These are phyloP conservation scores for Syngnathoides biaculeatus DNA, from an alignment of 2,113 vertebrate species.

Conservation along the genomic window DNA sequence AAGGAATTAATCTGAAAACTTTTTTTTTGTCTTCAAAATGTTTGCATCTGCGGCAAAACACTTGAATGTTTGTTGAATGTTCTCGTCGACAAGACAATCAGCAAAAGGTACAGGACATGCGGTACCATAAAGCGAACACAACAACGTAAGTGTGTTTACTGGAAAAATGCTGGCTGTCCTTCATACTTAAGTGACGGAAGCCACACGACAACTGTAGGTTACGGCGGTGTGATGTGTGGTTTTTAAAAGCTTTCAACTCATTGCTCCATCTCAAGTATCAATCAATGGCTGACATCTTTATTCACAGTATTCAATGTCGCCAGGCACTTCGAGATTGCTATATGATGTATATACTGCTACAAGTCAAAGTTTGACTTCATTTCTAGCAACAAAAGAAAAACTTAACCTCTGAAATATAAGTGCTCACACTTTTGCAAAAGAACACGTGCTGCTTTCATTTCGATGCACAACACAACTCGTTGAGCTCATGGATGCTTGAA, in stretches of 20 bases:
- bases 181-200: constrained; percentile 5
- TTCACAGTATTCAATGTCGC: background rate
- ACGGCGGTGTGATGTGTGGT: background rate
- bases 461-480: background rate
- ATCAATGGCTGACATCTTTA: background rate
- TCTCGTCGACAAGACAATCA: background rate
- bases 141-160: constrained; percentile 7
- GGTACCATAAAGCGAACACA: background rate
- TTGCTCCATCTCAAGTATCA: background rate
- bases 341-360: background rate
- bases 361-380: background rate
- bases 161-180: constrained; percentile 2
- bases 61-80: background rate
- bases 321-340: no score
- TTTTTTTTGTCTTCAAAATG: no score
- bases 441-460: background rate
- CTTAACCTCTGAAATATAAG: background rate
- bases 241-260: constrained; percentile 13
- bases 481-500: background rate
- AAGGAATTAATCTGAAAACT: no score
- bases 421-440: background rate
- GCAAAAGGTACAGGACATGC: background rate
- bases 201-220: background rate
- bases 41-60: background rate
- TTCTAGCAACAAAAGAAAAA: background rate